Base-by-base conservation (phyloP, 2,888 invertebrate species). In the Phorcus lineatus region DNA sequence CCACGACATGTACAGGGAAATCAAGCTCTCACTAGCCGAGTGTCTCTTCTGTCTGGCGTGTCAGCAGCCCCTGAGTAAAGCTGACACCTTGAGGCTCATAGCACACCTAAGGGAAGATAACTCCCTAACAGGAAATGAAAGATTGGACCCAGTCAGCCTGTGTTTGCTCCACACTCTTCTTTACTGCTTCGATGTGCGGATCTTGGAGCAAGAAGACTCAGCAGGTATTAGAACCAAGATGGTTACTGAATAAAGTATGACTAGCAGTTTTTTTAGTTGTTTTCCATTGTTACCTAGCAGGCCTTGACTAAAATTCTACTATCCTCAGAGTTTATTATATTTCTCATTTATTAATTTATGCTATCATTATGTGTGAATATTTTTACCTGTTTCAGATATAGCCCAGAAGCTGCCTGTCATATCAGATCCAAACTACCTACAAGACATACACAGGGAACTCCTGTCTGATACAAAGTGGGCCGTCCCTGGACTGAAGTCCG, bases 81-180 rank as follows among this genome's bases (percentile, higher is more conserved):
- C 95, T 31, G 95, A 96, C 36, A 95, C 96, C 0, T 93, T 96
- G 53, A 86, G 88, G 28, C 85, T 93, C 40, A 86, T 93, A 13
- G 85, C 86, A 19, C 87, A 90, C 80, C 88, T 93, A 77, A 88
- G 88, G 78, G 81, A 77, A n/a, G 89, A 90, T 74, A 84, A 84
- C 52, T 81, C 82, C 0, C 74, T 87, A 22, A 84, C 80, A 19
- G 94, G 95, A 0, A 94, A 95, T 0, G 97, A 97, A 1, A 95
- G 95, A 16, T 94, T 97, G 28, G 97, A 97, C 91, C 95, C 96
- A 89, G 96, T 97, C 0, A 96, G 96, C 0, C 93, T 97, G 2
- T 96, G 96, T 0, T 93, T 98, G 47, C 94, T 96, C 83, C 96
- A 98, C 96, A 96, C 97, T 0, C 93, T 98, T 62, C 92, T 98